Evolutionary conservation across 2,113 vertebrate genomes (phyloP).

Genomic region (Tonatia bakeri): DNA sequence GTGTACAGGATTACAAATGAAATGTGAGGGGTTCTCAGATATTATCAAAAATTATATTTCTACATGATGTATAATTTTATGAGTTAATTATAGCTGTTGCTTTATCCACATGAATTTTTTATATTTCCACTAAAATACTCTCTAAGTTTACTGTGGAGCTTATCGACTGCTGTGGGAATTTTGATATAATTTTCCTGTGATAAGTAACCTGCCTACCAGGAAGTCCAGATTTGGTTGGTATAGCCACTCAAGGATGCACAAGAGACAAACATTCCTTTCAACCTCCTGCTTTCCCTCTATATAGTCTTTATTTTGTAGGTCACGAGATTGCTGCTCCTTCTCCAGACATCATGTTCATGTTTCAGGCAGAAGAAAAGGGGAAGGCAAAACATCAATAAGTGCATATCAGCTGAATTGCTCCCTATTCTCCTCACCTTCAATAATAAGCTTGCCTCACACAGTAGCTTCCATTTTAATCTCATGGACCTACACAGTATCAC

Average conservation of each 20-base stretch:
- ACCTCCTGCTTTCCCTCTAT: neutral
- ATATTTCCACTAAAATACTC: conserved; percentile 12
- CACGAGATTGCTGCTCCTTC: neutral
- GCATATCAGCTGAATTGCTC: rapidly evolving
- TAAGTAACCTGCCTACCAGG: neutral
- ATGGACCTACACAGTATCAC: neutral
- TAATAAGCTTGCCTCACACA: neutral
- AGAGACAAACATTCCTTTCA: neutral
- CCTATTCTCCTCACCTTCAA: neutral
- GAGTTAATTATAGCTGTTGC: neutral
- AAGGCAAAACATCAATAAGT: neutral
- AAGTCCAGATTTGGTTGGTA: neutral
- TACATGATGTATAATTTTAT: neutral
- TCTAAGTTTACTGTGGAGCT: neutral
- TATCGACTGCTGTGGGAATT: neutral
- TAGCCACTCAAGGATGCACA: neutral
- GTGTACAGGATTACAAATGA: neutral
- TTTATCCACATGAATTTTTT: neutral
- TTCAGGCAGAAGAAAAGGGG: neutral
- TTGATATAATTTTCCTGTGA: neutral
- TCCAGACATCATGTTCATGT: neutral
- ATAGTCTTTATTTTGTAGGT: neutral
- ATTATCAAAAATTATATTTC: conserved; percentile 11
- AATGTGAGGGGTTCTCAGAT: neutral
- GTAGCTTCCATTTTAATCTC: neutral